A percentile compares a stretch with the other conserved stretches of the same genome.
These are phyloP conservation scores for Craseonycteris thonglongyai DNA, from an alignment of 2,113 vertebrate genomes.

Conservation along the genomic window DNA sequence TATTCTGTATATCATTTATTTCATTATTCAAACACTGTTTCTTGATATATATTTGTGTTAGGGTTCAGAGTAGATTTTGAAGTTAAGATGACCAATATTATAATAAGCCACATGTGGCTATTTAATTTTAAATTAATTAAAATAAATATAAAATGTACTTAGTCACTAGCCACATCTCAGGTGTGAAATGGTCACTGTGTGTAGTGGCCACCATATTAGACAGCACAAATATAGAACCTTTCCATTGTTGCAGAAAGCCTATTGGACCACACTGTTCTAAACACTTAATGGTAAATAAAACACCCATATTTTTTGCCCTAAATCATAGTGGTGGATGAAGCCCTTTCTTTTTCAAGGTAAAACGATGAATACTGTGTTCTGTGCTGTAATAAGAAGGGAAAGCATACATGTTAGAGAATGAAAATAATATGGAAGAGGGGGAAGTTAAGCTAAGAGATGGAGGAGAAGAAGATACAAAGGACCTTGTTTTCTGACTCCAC, in stretches of 20 bases:
- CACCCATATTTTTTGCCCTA: not conserved
- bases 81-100: not conserved
- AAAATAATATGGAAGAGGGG: not conserved
- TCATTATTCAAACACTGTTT: not conserved
- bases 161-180: not conserved
- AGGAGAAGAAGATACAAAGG: not conserved
- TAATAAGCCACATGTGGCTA: not conserved
- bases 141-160: not conserved
- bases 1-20: not conserved
- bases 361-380: not conserved
- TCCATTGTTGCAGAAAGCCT: not conserved
- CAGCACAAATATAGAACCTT: not conserved
- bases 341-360: not conserved
- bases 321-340: not conserved
- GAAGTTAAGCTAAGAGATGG: not conserved
- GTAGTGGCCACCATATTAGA: not conserved
- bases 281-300: not conserved
- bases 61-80: not conserved
- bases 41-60: not conserved
- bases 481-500: too few relatives aligned
- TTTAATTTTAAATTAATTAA: not conserved
- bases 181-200: too few relatives aligned
- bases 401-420: not conserved
- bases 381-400: not conserved
- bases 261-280: not conserved